These are phyloP conservation scores for Chelon auratus DNA, from an alignment of 2,797 vertebrate species.

Conservation along the genomic window DNA sequence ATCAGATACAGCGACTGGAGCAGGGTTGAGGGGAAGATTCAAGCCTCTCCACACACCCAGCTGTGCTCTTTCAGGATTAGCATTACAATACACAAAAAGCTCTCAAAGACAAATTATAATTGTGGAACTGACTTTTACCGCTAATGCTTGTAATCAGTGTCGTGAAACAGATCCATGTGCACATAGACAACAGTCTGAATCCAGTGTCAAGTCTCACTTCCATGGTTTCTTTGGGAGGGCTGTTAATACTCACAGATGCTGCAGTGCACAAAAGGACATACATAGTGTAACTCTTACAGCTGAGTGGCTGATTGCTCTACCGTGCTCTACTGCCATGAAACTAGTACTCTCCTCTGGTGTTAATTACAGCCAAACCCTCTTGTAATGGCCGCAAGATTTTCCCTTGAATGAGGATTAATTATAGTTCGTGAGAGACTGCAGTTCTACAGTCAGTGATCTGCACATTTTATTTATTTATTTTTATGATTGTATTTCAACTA, in stretches of 20 bases:
- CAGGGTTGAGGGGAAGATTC: background rate
- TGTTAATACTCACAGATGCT: slow-evolving; percentile 52
- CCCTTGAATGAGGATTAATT: slow-evolving; percentile 27
- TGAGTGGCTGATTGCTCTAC: slow-evolving; percentile 25
- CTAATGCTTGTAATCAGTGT: background rate
- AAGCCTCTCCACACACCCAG: slow-evolving; percentile 21
- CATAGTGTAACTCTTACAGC: slow-evolving; percentile 35
- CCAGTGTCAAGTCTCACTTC: background rate
- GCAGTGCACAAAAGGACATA: slow-evolving; percentile 25
- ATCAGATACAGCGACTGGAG: slow-evolving; percentile 18
- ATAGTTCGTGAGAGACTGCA: slow-evolving; percentile 12
- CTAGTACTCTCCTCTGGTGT: slow-evolving; percentile 45
- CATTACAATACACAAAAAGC: slow-evolving; percentile 3
- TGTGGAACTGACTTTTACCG: background rate
- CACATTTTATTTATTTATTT: slow-evolving; percentile 8
- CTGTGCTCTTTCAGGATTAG: slow-evolving; percentile 27
- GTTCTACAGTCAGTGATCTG: background rate
- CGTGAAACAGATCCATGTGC: background rate
- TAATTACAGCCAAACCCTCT: slow-evolving; percentile 42
- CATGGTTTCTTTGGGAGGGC: slow-evolving; percentile 18
- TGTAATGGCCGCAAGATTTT: slow-evolving; percentile 16
- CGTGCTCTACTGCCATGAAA: slow-evolving; percentile 25
- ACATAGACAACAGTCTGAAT: background rate
- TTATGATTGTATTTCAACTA: background rate
- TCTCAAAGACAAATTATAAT: background rate